Base-by-base conservation (phyloP, 2,888 invertebrate species). In the Smittia sp. region DNA sequence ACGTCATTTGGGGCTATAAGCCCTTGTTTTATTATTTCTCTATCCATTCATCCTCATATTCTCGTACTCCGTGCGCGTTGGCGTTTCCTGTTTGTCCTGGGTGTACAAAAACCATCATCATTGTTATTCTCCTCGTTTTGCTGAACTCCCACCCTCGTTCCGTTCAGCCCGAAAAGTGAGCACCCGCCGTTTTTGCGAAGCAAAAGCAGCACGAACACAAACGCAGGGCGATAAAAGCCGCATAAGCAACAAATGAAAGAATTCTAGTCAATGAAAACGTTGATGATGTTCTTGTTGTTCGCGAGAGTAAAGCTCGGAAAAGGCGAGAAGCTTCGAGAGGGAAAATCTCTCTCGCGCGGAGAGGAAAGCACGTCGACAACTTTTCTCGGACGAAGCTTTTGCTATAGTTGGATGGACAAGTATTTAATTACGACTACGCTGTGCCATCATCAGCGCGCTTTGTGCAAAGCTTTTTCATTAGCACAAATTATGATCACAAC, bases 231-330 rank as follows among this genome's bases (percentile, higher is more conserved):
- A 20, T 25, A 46, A 72, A 72, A 52, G 72, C 62, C 58, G 72
- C 72, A 72, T 39, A 62, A 72, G 72, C 72, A 72, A 72, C 72
- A 72, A 72, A 72, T 72, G 72, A n/a, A 46, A 69, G 38, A 72
- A 52, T 54, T 27, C 72, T 72, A 72, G 72, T 72, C 72, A 72
- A 72, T 72, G 72, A 72, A 72, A 72, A 72, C 38, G 25, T 39
- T 62, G n/a, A 54, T 72, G 72, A 72, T 72, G 38, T 72, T 72
- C 24, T 72, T 72, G 22, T 39, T 72, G 38, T 70, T 70, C 69
- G 38, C 72, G 72, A 62, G 27, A 69, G 58, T 32, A 32, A 70
- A 52, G 15, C 15, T 52, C 52, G 7, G n/a, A n/a, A 54, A 20
- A 20, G 7, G 13, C 3, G 38, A 52, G 46, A 25, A 68, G 20